phyloP scores from a whole-genome alignment of 2,113 vertebrate genomes.

The Psilopsiagon aurifrons region DNA sequence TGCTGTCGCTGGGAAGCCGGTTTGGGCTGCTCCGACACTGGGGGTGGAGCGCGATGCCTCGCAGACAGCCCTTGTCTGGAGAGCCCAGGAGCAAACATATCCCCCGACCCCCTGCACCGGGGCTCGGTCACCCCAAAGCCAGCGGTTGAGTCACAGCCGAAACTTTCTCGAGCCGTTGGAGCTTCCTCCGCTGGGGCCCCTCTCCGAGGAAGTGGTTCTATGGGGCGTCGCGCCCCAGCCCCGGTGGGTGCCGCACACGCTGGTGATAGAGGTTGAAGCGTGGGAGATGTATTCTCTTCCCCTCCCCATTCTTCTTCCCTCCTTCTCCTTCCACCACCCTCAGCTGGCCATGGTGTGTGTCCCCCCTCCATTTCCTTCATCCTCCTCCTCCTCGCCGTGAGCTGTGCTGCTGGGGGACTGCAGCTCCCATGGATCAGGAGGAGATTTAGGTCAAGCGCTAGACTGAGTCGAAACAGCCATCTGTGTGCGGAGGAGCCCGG shows the following conservation, averaged over 20 bases:
- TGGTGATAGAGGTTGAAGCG: neutral
- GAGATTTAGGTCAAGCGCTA: slow-evolving; percentile 75
- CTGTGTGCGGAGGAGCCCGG: slow-evolving; percentile 60
- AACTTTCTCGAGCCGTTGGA: slow-evolving; percentile 63
- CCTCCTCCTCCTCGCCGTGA: slow-evolving; percentile 57
- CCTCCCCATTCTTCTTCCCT: neutral
- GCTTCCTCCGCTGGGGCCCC: slow-evolving; percentile 51
- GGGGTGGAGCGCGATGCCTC: slow-evolving; percentile 39
- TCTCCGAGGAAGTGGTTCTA: slow-evolving; percentile 46
- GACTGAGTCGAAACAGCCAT: slow-evolving; percentile 72
- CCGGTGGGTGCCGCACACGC: slow-evolving; percentile 3
- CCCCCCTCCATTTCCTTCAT: neutral
- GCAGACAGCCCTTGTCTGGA: slow-evolving; percentile 26
- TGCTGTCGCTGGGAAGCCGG: slow-evolving; percentile 63
- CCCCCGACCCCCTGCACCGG: neutral
- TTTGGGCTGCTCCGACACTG: slow-evolving; percentile 54
- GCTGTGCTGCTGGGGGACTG: slow-evolving; percentile 63
- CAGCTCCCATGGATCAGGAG: slow-evolving; percentile 66
- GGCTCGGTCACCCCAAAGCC: slow-evolving; percentile 27
- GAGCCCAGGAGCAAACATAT: neutral
- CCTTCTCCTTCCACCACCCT: neutral
- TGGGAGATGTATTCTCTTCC: neutral
- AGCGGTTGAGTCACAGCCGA: slow-evolving; percentile 61
- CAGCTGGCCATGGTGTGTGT: neutral
- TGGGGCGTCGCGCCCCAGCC: slow-evolving; percentile 47